Evolutionary conservation across 2,113 vertebrate genomes (phyloP).

Genomic region (Pygoscelis antarcticus): DNA sequence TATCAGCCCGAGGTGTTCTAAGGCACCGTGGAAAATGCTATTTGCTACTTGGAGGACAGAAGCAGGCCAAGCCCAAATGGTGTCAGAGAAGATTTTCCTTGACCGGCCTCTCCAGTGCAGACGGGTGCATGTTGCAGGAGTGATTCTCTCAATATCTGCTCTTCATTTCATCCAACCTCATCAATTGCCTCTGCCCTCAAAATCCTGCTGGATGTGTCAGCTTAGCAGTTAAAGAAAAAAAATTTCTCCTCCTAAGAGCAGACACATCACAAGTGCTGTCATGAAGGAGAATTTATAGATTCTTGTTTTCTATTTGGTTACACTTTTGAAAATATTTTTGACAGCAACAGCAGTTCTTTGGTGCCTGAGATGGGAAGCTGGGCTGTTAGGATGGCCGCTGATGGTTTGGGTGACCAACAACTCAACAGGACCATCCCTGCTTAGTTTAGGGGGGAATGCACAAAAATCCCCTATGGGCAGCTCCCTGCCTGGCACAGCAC

Average conservation of each 20-base stretch:
- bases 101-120: background rate
- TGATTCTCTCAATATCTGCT: background rate
- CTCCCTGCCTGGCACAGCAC: background rate
- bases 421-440: background rate
- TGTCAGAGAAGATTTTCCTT: background rate
- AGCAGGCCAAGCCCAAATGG: background rate
- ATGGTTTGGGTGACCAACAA: background rate
- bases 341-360: background rate
- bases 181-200: background rate
- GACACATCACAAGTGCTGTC: background rate
- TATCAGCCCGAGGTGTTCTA: background rate
- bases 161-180: background rate
- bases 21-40: accelerated
- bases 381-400: accelerated
- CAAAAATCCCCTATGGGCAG: background rate
- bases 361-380: background rate
- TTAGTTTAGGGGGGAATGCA: background rate
- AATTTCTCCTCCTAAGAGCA: background rate
- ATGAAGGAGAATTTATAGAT: background rate
- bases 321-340: background rate
- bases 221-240: background rate
- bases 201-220: background rate
- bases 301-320: background rate
- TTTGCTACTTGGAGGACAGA: background rate
- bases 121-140: background rate